Conservation (phyloP, 2,888 invertebrate genomes). For the Linnaemya tessellans region DNA sequence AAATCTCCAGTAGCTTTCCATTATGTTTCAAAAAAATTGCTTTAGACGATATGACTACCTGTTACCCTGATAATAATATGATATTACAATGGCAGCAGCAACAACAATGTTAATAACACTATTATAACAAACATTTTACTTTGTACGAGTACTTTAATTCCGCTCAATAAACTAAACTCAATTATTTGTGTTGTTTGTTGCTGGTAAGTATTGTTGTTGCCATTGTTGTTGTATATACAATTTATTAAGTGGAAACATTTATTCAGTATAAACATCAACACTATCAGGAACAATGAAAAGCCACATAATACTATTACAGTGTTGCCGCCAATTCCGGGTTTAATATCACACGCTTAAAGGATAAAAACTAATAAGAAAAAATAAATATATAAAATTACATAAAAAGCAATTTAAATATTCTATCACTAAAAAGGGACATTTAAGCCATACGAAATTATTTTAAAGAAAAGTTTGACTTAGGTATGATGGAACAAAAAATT, state of each 20-base stretch:
- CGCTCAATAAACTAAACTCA: conserved; percentile 58
- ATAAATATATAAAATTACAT: too few species aligned
- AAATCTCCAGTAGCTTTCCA: too few species aligned
- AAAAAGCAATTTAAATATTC: too few species aligned
- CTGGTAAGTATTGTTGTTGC: conserved; percentile 13
- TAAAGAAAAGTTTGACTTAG: too few species aligned
- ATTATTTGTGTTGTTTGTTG: conserved; percentile 46
- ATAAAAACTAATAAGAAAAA: too few species aligned
- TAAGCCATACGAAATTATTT: too few species aligned
- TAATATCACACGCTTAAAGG: too few species aligned
- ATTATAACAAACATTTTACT: conserved; percentile 43
- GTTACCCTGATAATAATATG: conserved; percentile 16
- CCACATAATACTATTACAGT: neutral
- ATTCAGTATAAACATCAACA: conserved; percentile 18
- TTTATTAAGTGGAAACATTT: conserved; percentile 49
- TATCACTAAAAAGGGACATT: too few species aligned
- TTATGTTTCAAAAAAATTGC: too few species aligned
- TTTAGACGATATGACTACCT: too few species aligned
- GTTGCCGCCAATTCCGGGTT: neutral
- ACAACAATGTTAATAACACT: conserved; percentile 37
- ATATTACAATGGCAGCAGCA: neutral
- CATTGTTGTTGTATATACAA: conserved; percentile 5
- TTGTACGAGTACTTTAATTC: conserved; percentile 36
- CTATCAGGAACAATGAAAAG: neutral
- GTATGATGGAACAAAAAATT: too few species aligned